Conservation (phyloP, 2,797 vertebrate genomes). For the Kryptopterus vitreolus region DNA sequence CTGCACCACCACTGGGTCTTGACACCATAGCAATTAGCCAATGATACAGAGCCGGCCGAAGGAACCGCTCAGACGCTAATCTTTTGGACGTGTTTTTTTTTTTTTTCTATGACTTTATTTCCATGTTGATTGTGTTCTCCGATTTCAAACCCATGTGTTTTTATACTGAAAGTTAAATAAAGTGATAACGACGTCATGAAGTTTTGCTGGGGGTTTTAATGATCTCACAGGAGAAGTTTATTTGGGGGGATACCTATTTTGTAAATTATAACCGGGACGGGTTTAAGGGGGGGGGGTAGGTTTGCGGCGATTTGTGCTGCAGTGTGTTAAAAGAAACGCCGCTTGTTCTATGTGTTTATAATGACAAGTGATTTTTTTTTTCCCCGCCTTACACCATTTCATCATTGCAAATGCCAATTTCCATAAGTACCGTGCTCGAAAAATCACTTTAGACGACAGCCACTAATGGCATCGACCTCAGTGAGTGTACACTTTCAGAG, state of each 20-base stretch:
- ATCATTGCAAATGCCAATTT: conserved; percentile 70
- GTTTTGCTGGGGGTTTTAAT: background rate
- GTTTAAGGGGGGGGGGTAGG: background rate
- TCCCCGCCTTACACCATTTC: conserved; percentile 65
- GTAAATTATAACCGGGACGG: background rate
- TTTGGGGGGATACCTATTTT: background rate
- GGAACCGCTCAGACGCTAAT: conserved; percentile 65
- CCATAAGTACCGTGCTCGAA: conserved; percentile 78
- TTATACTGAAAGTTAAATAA: conserved; percentile 30
- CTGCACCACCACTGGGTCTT: conserved; percentile 63
- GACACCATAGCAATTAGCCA: conserved; percentile 74
- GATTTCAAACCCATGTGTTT: conserved; percentile 4
- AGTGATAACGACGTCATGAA: conserved; percentile 2
- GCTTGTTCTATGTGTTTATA: conserved; percentile 67
- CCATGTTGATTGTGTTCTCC: conserved; percentile 10
- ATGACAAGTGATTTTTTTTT: conserved; percentile 53
- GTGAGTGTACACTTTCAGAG: conserved; percentile 74
- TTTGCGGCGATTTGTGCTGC: conserved; percentile 38
- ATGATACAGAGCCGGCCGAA: conserved; percentile 69
- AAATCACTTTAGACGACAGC: conserved; percentile 78
- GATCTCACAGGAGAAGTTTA: background rate
- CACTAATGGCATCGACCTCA: conserved; percentile 76
- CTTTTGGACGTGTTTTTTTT: conserved; percentile 69
- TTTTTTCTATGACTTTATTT: conserved; percentile 51
- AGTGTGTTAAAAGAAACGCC: conserved; percentile 48